Base-by-base conservation (phyloP, 2,113 vertebrate genomes). In the Chlamydotis undulata region DNA sequence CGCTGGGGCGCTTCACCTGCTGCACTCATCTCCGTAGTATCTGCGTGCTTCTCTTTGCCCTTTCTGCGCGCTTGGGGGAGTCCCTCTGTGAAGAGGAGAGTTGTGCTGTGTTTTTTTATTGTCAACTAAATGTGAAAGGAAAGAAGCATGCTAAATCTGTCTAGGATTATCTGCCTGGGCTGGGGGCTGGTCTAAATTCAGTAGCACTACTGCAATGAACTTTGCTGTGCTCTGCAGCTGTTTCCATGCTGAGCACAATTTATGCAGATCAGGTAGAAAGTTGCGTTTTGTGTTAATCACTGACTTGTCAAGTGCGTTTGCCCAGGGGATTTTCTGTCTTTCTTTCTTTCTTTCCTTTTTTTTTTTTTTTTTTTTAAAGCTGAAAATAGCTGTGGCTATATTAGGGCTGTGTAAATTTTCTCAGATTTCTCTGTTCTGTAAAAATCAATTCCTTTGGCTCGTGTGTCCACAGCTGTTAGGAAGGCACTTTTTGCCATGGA, bases 381-480 rank as follows among this genome's bases (percentile, higher is more conserved):
- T 87, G 70, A 85, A 91, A 94, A 85, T 91, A 85, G n/a, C 57
- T 86, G 59, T 67, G 68, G 56, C 82, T 95, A 43, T 94, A 67
- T 80, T 96, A 61, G 26, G 85, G 23, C 24, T 77, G 31, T 60
- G 49, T 74, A 91, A 93, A 83, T 87, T 90, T 95, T 85, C 64
- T 90, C 87, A 71, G 43, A 67, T 84, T 82, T 92, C 84, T 69
- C 78, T 86, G 67, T 65, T 91, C 87, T 74, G 67, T 79, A 80
- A 85, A 88, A 95, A 90, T 67, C 59, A 86, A 59, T 93, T 93
- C 50, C 37, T 33, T 50, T 90, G 61, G 61, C 50, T 83, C 5
- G 1, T 52, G 55, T 80, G 39, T 75, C 64, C 3, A 10, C 92
- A 93, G 87, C 92, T 95, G 75, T 71, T 92, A 74, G 35, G 18